phyloP scores from a whole-genome alignment of 2,888 invertebrate genomes.

The Athripsodes cinereus region DNA sequence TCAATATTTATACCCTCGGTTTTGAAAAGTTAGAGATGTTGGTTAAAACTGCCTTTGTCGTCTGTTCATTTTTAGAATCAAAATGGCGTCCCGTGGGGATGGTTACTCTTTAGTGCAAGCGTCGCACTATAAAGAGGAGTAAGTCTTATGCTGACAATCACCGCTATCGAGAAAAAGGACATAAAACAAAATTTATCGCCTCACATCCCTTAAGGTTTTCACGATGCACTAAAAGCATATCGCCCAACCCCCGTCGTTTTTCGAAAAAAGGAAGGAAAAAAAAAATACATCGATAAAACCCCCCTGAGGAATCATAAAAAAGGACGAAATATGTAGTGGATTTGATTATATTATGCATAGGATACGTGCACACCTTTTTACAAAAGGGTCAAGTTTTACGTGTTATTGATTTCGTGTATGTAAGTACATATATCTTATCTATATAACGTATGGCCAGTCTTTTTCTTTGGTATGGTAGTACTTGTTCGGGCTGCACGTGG shows the following conservation, averaged over 20 bases:
- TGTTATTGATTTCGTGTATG: too few species aligned
- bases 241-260: not conserved
- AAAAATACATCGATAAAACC: not conserved
- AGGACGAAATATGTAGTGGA: not conserved
- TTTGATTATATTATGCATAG: not conserved
- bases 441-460: too few species aligned
- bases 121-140: conserved; percentile 3
- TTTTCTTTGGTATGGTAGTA: too few species aligned
- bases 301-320: not conserved
- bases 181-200: conserved; percentile 22
- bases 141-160: conserved; percentile 18
- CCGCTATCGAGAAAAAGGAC: conserved; percentile 12
- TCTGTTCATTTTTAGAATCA: not conserved
- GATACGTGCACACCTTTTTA: not conserved
- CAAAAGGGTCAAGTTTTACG: not conserved
- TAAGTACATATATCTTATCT: too few species aligned
- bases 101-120: not conserved
- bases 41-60: too few species aligned
- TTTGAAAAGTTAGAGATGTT: too few species aligned
- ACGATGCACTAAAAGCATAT: conserved; percentile 12
- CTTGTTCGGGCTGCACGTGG: too few species aligned
- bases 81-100: not conserved
- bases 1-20: too few species aligned
- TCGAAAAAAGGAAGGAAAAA: too few species aligned
- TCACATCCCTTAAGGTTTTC: conserved; percentile 16